Conservation (phyloP, 1,140 invertebrate species). For the Eupristina koningsbergeri region DNA sequence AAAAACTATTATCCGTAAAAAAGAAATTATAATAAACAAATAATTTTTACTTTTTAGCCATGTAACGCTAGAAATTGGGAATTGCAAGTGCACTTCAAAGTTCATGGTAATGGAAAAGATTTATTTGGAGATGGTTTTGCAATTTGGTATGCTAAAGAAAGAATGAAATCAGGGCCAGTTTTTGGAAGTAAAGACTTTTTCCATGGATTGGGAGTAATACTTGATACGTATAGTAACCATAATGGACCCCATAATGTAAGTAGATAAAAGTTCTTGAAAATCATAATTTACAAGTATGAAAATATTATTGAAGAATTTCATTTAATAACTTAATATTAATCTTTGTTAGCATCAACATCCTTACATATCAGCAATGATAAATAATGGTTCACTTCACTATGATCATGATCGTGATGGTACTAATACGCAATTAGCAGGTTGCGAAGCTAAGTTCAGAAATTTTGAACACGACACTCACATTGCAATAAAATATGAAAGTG, state of each 20-base stretch:
- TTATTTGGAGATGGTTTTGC: conserved; percentile 98
- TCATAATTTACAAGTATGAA: background rate
- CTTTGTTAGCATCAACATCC: conserved; percentile 93
- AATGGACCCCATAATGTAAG: conserved; percentile 98
- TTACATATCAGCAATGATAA: conserved; percentile 98
- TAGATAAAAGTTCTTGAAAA: too few relatives aligned
- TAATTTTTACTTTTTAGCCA: conserved; percentile 76
- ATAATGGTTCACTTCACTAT: conserved; percentile 95
- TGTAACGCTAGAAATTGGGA: conserved; percentile 94
- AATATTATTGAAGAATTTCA: background rate
- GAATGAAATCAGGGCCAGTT: conserved; percentile 88
- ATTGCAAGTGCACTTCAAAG: conserved; percentile 95
- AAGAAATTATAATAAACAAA: conserved; percentile 12
- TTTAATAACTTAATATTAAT: conserved; percentile 27
- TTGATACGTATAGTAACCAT: conserved; percentile 99
- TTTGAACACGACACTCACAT: conserved; percentile 92
- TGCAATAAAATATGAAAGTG: conserved; percentile 92
- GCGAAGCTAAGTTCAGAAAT: conserved; percentile 95
- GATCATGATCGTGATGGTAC: conserved; percentile 99
- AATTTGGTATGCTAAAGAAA: conserved; percentile 96
- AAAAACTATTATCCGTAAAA: background rate
- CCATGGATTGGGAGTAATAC: conserved; percentile 91
- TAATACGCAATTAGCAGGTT: conserved; percentile 95
- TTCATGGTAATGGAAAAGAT: conserved; percentile 95
- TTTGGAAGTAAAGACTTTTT: conserved; percentile 97